Base-by-base conservation (phyloP, 1,140 invertebrate genomes). In the Bombus ignitus region DNA sequence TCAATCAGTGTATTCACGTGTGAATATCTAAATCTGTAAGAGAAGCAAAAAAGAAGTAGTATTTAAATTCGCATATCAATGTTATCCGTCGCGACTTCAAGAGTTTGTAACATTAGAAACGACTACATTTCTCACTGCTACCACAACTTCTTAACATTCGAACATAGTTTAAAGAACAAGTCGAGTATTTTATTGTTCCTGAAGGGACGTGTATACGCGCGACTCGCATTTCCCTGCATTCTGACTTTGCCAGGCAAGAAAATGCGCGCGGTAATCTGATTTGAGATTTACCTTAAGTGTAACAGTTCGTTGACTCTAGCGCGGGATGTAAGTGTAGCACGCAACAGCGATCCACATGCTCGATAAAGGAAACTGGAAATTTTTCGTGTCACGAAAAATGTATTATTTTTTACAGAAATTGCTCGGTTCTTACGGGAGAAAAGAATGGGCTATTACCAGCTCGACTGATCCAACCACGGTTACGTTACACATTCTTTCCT, bases 221-320 rank as follows among this genome's bases (percentile, higher is more conserved):
- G 39, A 18, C n/a, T 22, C n/a, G 12, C 66, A 57, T 83, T 78
- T 84, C 57, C 47, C 39, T n/a, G 22, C 37, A 42, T 59, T 71
- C 65, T n/a, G 37, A 59, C 65, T 59, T n/a, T 53, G n/a, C 53
- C 57, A 57, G 79, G 68, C 65, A 81, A 84, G 87, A 89, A 89
- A 89, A 73, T 89, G 87, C 79, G 77, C 88, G 62, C 70, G 68
- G 80, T 86, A 89, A 89, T 89, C 88, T 89, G 88, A 89, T 89
- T 89, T 89, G 47, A 89, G 85, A 84, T 89, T 62, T 62, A 68
- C 88, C 59, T 70, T 65, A 82, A 89, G 88, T 89, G 77, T 75
- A 65, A 62, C 76, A 83, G 83, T 85, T 85, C 88, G 88, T 83
- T 83, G 88, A 89, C 88, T 89, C 80, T 47, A 47, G 32, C 72